Conservation (phyloP, 2,797 vertebrate species). For the Pteronotus mesoamericanus region DNA sequence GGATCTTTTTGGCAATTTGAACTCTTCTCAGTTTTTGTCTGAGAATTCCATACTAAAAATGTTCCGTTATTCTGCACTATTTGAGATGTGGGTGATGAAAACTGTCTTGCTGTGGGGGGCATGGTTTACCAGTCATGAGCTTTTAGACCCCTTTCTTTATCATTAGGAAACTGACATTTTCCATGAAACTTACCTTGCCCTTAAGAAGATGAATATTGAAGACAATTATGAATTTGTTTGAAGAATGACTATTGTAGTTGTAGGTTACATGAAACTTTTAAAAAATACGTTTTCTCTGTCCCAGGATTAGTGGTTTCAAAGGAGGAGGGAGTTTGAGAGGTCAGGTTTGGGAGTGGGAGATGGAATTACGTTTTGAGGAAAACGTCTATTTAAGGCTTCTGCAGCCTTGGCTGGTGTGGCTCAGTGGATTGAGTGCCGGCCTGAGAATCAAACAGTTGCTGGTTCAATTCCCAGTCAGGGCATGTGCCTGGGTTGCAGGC, state of each 20-base stretch:
- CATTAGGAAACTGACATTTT: neutral
- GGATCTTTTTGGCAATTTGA: neutral
- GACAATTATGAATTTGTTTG: constrained; percentile 16
- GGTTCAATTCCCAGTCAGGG: no score
- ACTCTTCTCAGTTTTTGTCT: constrained; percentile 16
- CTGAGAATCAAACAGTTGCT: no score
- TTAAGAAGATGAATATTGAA: neutral
- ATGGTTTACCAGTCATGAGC: neutral
- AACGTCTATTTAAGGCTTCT: constrained; percentile 42
- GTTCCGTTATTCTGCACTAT: neutral
- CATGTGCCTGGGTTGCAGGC: no score
- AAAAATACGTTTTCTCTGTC: neutral
- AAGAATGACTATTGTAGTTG: neutral
- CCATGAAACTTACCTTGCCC: neutral
- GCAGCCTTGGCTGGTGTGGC: no score
- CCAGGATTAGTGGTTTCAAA: neutral
- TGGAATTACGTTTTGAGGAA: constrained; percentile 60
- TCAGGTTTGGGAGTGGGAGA: constrained; percentile 29
- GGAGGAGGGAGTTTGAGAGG: neutral
- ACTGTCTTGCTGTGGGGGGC: neutral
- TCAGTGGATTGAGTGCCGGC: no score
- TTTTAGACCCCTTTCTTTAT: neutral
- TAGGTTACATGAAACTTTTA: neutral
- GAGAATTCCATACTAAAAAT: neutral
- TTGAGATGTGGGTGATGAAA: neutral